Base-by-base conservation (phyloP, 2,888 invertebrate species). In the Eretmocerus hayati region DNA sequence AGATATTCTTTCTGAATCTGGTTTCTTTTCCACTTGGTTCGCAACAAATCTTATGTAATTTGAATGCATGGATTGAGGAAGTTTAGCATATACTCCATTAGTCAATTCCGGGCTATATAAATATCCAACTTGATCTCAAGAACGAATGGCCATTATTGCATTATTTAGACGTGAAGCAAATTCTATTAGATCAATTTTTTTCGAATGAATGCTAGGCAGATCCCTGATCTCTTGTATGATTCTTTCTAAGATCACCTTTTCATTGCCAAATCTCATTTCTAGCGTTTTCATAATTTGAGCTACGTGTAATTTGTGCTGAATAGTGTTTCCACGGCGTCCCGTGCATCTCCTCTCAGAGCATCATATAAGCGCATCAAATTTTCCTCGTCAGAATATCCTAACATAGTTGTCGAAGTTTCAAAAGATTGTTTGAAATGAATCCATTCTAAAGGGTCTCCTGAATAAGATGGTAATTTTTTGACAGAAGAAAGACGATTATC, bases 201-300 rank as follows among this genome's bases (percentile, higher is more conserved):
- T 9, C 6, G 15, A 4, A 16, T 20, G 9, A n/a, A 37, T n/a
- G 30, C 23, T 37, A 2, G 37, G 44, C 2, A 44, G 20, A 3
- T 18, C 16, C 30, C n/a, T 21, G 26, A 44, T 44, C 20, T 44
- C 44, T 19, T 41, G 15, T 15, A 41, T 19, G n/a, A 41, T 41
- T 26, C 4, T 41, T 23, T 30, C 30, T 5, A 23, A n/a, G 19
- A 41, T 26, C 16, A 30, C 4, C 15, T 23, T 23, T 26, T 41
- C n/a, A 30, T 41, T 30, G 2, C 41, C 26, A 30, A 5, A 41
- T 11, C 8, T 26, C 16, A 35, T 35, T 35, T 35, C 35, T 35
- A 35, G 11, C 6, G 26, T 26, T 26, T 26, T 26, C 26, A 26
- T 26, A 26, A 26, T 26, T 15, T 35, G 5, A 26, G 6, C 26